These are phyloP conservation scores for Eurytoma adleriae DNA, from an alignment of 2,888 invertebrate genomes.

Conservation along the genomic window DNA sequence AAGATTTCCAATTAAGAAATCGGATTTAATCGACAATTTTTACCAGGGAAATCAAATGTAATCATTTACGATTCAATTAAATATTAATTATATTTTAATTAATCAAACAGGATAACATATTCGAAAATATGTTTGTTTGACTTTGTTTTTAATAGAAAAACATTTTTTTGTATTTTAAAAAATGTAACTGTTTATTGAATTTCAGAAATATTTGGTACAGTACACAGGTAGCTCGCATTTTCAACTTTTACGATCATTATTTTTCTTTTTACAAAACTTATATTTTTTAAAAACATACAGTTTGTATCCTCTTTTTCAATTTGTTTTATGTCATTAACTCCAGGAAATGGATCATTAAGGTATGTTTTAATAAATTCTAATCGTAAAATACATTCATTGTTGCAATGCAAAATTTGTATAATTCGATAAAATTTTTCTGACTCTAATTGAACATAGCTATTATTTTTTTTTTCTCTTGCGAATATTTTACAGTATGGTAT, in stretches of 20 bases:
- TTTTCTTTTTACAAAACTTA: not conserved
- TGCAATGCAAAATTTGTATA: not conserved
- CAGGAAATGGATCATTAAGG: not conserved
- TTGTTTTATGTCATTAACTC: not conserved
- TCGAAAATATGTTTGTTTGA: too few species aligned
- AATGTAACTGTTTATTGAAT: too few species aligned
- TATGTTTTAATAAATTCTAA: not conserved
- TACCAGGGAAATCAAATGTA: too few species aligned
- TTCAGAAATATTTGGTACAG: not conserved
- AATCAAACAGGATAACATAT: too few species aligned
- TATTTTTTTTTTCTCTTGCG: not conserved
- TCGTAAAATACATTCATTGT: not conserved
- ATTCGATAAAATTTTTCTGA: not conserved
- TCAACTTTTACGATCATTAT: not conserved
- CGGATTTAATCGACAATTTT: too few species aligned
- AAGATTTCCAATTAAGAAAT: too few species aligned
- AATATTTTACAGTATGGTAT: not conserved
- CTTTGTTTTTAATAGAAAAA: too few species aligned
- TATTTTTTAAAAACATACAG: not conserved
- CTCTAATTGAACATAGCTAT: not conserved
- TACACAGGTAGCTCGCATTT: not conserved
- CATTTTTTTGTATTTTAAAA: too few species aligned
- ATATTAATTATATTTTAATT: too few species aligned
- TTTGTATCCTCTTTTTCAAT: not conserved
- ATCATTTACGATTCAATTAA: too few species aligned